Evolutionary conservation across 2,113 vertebrate species (phyloP), one percentile per base, ranked within the genome.

Genomic region (Crotophaga sulcirostris): DNA sequence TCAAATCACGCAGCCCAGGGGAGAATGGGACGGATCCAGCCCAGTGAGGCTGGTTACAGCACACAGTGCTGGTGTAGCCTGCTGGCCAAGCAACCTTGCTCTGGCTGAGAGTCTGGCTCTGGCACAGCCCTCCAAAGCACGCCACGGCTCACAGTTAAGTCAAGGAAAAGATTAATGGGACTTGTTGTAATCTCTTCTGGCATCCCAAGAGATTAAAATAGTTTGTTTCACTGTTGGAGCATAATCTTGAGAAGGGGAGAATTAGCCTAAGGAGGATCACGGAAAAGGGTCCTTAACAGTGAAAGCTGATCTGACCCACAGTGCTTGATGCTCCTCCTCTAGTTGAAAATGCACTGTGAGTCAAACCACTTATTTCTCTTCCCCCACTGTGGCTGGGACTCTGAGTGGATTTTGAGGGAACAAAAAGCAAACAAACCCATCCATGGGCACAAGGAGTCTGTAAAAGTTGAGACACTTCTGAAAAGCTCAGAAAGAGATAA

Each of bases 201-300:
- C 76, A 92, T 74, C 87, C 82, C 84, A 74, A 79, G 86, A 90
- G 94, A 90, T 96, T 94, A 94, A 96, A 94, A 89, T 47, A 66
- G 90, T 91, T 96, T 95, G 86, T 96, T 96, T 96, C 94, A 78
- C 84, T 91, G 78, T 33, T 89, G 79, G 66, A 92, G 60, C 28
- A 42, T 87, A 81, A 93, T 92, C 90, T 93, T 40, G 29, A 93
- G 97, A 95, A 89, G 47, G 66, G 78, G 60, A 82, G 49, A 84
- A 90, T 93, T 92, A 96, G 52, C 45, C 52, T 69, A 62, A 87
- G 60, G 70, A 92, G 60, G 81, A 92, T 80, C 47, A 69, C 1
- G 20, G 62, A 33, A 70, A 58, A 74, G 83, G 66, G 76, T 77
- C 76, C 51, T 62, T 80, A 88, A 64, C 79, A 66, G 47, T 21